A percentile compares a stretch with the other conserved stretches of the same genome.
Evolutionary conservation across 2,797 vertebrate genomes (phyloP).

Genomic region (Decapterus maruadsi): DNA sequence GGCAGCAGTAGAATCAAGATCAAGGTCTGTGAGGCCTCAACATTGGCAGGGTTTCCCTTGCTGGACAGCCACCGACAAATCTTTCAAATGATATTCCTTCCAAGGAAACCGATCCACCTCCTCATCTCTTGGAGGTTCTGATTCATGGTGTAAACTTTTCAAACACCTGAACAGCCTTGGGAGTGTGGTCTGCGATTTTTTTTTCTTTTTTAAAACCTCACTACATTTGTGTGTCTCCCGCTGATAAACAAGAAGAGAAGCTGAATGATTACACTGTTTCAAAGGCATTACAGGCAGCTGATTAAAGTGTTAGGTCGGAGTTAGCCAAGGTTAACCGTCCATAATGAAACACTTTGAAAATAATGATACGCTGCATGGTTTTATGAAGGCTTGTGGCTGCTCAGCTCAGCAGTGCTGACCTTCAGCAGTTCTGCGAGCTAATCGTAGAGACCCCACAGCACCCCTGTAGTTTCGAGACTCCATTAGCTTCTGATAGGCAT

Average conservation of each 20-base stretch:
- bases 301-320: conserved; percentile 85
- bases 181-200: conserved; percentile 28
- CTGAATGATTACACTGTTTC: conserved; percentile 81
- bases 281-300: conserved; percentile 81
- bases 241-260: conserved; percentile 76
- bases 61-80: conserved; percentile 42
- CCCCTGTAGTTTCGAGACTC: conserved; percentile 74
- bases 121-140: conserved; percentile 46
- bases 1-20: conserved; percentile 69
- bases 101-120: conserved; percentile 57
- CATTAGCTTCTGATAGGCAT: conserved; percentile 75
- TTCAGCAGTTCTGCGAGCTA: conserved; percentile 81
- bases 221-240: conserved; percentile 54
- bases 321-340: conserved; percentile 88
- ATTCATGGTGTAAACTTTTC: conserved; percentile 59
- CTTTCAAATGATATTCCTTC: conserved; percentile 68
- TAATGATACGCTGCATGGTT: conserved; percentile 85
- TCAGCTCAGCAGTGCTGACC: conserved; percentile 80
- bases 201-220: conserved; percentile 38
- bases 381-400: conserved; percentile 85
- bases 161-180: conserved; percentile 67
- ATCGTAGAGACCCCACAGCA: conserved; percentile 73
- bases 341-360: conserved; percentile 87
- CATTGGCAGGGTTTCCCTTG: conserved; percentile 51
- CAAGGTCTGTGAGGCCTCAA: conserved; percentile 62